Evolutionary conservation across 2,888 invertebrate genomes (phyloP), one percentile per base, ranked within the genome.

Genomic region (Caenorhabditis uteleia): DNA sequence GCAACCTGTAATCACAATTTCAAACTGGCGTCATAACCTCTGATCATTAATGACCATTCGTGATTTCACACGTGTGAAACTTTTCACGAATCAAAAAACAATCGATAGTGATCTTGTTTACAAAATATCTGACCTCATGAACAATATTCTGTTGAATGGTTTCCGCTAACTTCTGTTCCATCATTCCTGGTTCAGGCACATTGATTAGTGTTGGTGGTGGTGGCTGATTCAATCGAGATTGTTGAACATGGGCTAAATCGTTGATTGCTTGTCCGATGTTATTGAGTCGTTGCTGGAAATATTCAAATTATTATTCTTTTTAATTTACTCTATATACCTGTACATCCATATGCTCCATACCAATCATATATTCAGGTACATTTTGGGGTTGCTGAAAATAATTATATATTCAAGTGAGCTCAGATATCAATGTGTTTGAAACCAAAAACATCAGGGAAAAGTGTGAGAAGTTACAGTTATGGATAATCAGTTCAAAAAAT

Each of bases 171-270:
- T 77, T 69, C 36, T 68, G 61, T 54, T 80, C 80, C 20, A 55
- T 23, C n/a, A 46, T 45, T 39, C 31, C 50, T 29, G 79, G 73
- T n/a, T 48, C 56, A 2, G 55, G 53, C 2, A 65, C 64, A 12
- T 68, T 58, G 23, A 69, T 62, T 5, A 81, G 57, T 29, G 71
- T 70, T 7, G 69, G 42, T 3, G 73, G 71, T 1, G 77, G 77
- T 18, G 47, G 55, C 34, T 60, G 57, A 39, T 56, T 56, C 10
- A 81, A 69, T 2, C 81, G 62, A 21, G 54, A 27, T 27, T 71
- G 59, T 50, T 81, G 80, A 31, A 82, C 21, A 27, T 58, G 44
- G 8, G 66, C 58, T 40, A 81, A 50, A 53, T 82, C 77, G 16
- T 57, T 50, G 38, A 76, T 49, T n/a, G 60, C 65, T 33, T 61